Conservation (phyloP, 2,888 invertebrate species). For the Leptinotarsa rubiginosa region DNA sequence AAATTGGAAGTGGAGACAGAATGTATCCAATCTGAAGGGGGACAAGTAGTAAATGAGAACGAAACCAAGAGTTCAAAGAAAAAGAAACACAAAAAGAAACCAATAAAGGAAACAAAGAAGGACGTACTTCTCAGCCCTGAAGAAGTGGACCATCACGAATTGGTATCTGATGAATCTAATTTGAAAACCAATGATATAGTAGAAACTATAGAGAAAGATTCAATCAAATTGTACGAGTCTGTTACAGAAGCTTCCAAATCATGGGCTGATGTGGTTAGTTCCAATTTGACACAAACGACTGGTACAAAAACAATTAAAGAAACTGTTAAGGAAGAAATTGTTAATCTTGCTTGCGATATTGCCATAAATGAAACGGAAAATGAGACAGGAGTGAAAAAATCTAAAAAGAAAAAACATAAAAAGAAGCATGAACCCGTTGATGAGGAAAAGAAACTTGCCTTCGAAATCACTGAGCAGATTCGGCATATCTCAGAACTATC, state of each 20-base stretch:
- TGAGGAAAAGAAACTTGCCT: slow-evolving; percentile 43
- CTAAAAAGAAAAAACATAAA: slow-evolving; percentile 43
- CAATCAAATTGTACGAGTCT: background rate
- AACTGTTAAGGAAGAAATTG: background rate
- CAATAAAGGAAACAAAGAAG: background rate
- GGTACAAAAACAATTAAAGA: background rate
- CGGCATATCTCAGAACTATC: slow-evolving; percentile 36
- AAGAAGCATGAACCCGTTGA: slow-evolving; percentile 39
- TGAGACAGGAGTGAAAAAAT: slow-evolving; percentile 28
- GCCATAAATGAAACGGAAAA: background rate
- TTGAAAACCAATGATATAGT: background rate
- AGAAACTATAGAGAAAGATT: background rate
- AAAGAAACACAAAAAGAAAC: slow-evolving; percentile 31
- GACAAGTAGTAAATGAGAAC: background rate
- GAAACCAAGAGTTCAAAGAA: slow-evolving; percentile 29
- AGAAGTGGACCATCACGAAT: background rate
- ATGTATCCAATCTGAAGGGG: no score
- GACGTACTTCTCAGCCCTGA: background rate
- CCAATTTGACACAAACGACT: slow-evolving; percentile 25
- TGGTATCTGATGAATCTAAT: background rate
- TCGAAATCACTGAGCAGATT: slow-evolving; percentile 45
- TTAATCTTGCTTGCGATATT: slow-evolving; percentile 2
- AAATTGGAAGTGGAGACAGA: background rate
- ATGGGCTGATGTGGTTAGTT: slow-evolving; percentile 35
- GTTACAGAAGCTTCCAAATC: slow-evolving; percentile 14